phyloP scores from a whole-genome alignment of 1,140 invertebrate genomes.

The Lucilia cuprina region DNA sequence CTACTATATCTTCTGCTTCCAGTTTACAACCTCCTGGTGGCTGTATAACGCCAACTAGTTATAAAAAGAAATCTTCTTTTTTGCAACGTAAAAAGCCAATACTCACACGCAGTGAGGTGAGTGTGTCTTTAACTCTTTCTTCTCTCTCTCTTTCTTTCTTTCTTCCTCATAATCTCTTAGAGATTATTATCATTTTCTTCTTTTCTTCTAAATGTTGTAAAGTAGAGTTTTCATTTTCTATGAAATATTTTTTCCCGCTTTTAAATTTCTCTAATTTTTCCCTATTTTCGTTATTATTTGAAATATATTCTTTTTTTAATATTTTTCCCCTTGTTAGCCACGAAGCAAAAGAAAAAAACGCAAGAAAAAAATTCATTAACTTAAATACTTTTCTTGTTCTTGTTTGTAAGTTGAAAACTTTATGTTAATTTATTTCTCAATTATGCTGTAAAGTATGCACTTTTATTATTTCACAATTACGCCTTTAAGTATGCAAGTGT shows the following conservation, averaged over 20 bases:
- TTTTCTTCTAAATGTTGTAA: neutral
- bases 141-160: neutral
- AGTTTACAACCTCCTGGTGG: slow-evolving; percentile 37
- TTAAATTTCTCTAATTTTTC: neutral
- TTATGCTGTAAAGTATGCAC: slow-evolving; percentile 13
- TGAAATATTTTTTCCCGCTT: neutral
- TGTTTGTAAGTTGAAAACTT: neutral
- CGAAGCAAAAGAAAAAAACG: neutral
- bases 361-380: neutral
- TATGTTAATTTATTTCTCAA: slow-evolving; percentile 5
- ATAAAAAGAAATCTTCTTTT: slow-evolving; percentile 55
- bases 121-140: too few relatives aligned
- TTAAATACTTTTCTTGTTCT: neutral
- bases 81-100: slow-evolving; percentile 57
- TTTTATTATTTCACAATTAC: neutral
- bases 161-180: neutral
- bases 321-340: neutral
- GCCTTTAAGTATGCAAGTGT: neutral
- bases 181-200: neutral
- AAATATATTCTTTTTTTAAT: too few relatives aligned
- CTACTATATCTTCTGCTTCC: neutral
- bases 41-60: slow-evolving; percentile 38
- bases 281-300: neutral
- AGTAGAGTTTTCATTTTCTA: neutral
- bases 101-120: slow-evolving; percentile 60